phyloP scores from a whole-genome alignment of 1,140 invertebrate genomes.

The Meloidogyne exigua region DNA sequence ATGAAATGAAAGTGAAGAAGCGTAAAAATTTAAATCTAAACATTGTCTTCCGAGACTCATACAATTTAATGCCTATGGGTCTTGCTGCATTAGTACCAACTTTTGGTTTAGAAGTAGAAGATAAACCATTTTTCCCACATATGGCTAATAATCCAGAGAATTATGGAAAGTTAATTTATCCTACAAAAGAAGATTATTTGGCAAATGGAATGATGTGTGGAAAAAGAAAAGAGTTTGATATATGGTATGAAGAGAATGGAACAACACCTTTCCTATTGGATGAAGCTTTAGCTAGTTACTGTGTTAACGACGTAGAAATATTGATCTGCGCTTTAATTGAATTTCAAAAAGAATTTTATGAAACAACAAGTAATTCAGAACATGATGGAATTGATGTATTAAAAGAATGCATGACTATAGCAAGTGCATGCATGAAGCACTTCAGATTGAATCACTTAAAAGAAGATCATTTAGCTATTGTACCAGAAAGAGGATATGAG shows the following conservation, averaged over 20 bases:
- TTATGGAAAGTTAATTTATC: constrained; percentile 8
- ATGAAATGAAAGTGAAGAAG: background rate
- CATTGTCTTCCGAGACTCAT: constrained; percentile 1
- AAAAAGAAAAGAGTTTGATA: constrained; percentile 19
- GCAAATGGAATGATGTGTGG: constrained; percentile 32
- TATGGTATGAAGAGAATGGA: constrained; percentile 14
- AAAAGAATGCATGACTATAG: constrained; percentile 6
- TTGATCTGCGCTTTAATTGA: background rate
- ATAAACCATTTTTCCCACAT: constrained; percentile 12
- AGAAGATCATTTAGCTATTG: background rate
- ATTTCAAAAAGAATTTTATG: background rate
- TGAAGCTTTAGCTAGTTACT: background rate
- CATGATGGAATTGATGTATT: background rate
- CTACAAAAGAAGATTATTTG: constrained; percentile 17
- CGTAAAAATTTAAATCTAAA: background rate
- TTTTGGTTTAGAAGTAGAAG: background rate
- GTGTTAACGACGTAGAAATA: background rate
- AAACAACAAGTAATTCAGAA: background rate
- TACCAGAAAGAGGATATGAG: constrained; percentile 14
- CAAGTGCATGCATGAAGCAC: constrained; percentile 5
- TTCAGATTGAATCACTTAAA: background rate
- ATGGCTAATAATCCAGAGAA: background rate
- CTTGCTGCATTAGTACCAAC: background rate
- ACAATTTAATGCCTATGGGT: background rate
- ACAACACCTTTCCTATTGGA: background rate